Conservation (phyloP, 2,797 vertebrate genomes). For the Sylvia borin region DNA sequence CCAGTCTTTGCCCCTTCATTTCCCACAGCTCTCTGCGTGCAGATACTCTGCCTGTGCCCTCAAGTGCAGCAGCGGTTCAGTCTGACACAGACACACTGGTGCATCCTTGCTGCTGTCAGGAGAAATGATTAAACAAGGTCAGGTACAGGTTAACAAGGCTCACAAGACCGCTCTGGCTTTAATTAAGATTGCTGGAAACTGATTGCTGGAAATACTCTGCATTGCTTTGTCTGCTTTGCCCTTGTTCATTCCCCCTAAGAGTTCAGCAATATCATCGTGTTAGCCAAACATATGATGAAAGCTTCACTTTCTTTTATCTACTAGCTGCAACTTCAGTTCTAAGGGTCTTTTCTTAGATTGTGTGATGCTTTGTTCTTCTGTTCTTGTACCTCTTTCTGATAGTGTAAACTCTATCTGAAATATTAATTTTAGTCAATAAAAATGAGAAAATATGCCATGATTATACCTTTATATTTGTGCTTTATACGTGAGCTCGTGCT, state of each 20-base stretch:
- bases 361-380: background rate
- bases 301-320: background rate
- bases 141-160: background rate
- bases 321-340: background rate
- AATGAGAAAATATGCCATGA: background rate
- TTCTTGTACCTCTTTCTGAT: background rate
- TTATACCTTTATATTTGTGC: background rate
- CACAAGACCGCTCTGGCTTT: background rate
- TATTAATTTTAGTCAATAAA: background rate
- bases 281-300: background rate
- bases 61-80: background rate
- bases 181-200: background rate
- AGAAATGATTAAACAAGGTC: background rate
- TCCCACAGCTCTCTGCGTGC: accelerated
- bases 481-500: no score
- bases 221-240: background rate
- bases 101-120: background rate
- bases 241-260: background rate
- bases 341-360: background rate
- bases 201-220: background rate
- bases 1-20: background rate
- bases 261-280: background rate
- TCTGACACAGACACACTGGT: background rate
- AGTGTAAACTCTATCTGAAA: background rate
- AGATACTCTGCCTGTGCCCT: background rate